Conservation (phyloP, 1,140 invertebrate genomes). For the Caenorhabditis tropicalis region DNA sequence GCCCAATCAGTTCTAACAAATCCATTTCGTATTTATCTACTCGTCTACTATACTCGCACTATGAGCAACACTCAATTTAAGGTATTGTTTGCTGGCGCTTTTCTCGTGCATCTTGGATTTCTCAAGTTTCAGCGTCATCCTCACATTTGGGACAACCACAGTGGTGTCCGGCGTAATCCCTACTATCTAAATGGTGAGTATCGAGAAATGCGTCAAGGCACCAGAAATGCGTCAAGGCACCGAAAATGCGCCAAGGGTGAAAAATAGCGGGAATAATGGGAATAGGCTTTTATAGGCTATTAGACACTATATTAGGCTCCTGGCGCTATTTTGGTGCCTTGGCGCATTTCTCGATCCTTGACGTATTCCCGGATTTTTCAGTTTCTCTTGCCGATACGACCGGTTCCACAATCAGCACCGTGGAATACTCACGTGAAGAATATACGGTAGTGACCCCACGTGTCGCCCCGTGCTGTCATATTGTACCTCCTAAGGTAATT, state of each 20-base stretch:
- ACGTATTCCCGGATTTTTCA: background rate
- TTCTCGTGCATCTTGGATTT: background rate
- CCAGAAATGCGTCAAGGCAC: no score
- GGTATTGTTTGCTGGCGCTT: background rate
- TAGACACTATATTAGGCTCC: background rate
- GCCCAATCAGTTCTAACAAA: background rate
- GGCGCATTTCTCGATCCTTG: background rate
- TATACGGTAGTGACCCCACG: background rate
- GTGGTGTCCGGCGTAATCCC: background rate
- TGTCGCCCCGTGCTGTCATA: background rate
- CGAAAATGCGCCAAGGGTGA: no score
- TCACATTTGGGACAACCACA: conserved; percentile 2
- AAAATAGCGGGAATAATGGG: background rate
- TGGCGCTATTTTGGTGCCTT: no score
- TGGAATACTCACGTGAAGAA: conserved; percentile 10
- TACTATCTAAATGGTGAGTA: background rate
- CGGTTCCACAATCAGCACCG: background rate
- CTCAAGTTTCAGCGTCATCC: background rate
- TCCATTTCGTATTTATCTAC: background rate
- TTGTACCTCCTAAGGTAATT: background rate
- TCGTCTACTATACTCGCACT: background rate
- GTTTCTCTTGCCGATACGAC: background rate
- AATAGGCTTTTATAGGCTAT: background rate
- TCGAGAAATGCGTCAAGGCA: no score
- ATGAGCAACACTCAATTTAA: background rate